phyloP scores from a whole-genome alignment of 2,113 vertebrate genomes.

The Centropus bengalensis region DNA sequence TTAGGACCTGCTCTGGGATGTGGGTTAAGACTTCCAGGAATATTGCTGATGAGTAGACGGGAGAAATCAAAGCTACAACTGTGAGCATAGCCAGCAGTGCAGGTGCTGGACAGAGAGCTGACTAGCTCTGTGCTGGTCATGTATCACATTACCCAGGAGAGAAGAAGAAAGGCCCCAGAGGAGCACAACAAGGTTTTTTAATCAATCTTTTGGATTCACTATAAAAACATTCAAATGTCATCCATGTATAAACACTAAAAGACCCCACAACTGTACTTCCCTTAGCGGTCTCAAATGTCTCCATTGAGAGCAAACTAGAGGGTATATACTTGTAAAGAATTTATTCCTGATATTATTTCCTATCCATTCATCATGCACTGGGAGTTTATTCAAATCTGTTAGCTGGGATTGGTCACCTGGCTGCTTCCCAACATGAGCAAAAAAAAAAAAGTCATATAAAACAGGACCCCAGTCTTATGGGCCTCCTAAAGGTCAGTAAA shows the following conservation, averaged over 20 bases:
- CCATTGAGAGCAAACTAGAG: neutral
- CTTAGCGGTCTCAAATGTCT: neutral
- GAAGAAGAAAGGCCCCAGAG: neutral
- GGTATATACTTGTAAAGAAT: neutral
- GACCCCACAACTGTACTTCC: neutral
- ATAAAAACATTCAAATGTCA: neutral
- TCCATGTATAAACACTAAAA: neutral
- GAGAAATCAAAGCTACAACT: neutral
- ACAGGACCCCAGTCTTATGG: neutral
- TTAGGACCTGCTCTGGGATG: neutral
- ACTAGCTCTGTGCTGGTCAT: neutral
- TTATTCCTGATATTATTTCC: constrained; percentile 1
- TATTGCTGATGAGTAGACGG: neutral
- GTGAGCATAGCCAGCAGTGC: neutral
- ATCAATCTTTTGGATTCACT: neutral
- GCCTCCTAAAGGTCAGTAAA: neutral
- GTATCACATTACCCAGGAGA: neutral
- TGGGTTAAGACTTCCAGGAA: neutral
- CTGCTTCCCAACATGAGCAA: neutral
- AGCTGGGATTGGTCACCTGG: neutral
- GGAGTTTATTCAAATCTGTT: neutral
- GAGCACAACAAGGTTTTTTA: neutral
- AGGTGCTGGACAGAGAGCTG: neutral
- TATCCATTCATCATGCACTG: neutral
- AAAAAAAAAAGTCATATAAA: neutral